Conservation (phyloP, 2,888 invertebrate species). For the Drosophila antonietae region DNA sequence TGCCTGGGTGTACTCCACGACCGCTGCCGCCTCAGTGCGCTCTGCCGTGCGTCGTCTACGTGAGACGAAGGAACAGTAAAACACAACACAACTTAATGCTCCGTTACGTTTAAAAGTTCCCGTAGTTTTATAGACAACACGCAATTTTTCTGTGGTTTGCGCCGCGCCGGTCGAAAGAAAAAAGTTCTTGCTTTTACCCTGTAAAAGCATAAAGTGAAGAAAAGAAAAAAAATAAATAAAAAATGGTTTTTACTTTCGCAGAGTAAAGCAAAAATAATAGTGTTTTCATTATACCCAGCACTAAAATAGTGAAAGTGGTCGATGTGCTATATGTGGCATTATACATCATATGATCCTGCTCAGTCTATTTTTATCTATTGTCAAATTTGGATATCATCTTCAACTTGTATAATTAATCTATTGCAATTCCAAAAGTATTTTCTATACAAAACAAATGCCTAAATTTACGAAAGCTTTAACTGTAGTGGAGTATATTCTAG, state of each 20-base stretch:
- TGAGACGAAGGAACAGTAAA: slow-evolving; percentile 88
- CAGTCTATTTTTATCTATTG: neutral
- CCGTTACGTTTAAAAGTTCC: slow-evolving; percentile 62
- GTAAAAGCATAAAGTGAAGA: slow-evolving; percentile 43
- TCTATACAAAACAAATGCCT: neutral
- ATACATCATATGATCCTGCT: neutral
- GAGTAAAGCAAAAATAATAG: slow-evolving; percentile 38
- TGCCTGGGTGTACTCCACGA: slow-evolving; percentile 99
- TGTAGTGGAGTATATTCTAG: neutral
- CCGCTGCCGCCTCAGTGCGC: slow-evolving; percentile 98
- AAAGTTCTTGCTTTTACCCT: slow-evolving; percentile 36
- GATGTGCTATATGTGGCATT: neutral
- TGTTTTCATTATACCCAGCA: slow-evolving; percentile 29
- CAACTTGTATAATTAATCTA: neutral
- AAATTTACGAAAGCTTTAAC: neutral
- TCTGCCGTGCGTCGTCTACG: slow-evolving; percentile 98
- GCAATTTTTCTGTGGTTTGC: slow-evolving; percentile 72
- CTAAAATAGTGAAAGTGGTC: neutral
- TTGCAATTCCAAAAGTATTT: neutral
- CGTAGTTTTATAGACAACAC: slow-evolving; percentile 69
- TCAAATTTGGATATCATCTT: neutral
- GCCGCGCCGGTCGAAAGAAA: slow-evolving; percentile 74
- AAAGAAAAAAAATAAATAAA: slow-evolving; percentile 45
- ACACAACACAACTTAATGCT: slow-evolving; percentile 35
- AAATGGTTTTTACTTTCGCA: slow-evolving; percentile 58